Conservation (phyloP, 2,113 vertebrate species). For the Mormyrus lacerda region DNA sequence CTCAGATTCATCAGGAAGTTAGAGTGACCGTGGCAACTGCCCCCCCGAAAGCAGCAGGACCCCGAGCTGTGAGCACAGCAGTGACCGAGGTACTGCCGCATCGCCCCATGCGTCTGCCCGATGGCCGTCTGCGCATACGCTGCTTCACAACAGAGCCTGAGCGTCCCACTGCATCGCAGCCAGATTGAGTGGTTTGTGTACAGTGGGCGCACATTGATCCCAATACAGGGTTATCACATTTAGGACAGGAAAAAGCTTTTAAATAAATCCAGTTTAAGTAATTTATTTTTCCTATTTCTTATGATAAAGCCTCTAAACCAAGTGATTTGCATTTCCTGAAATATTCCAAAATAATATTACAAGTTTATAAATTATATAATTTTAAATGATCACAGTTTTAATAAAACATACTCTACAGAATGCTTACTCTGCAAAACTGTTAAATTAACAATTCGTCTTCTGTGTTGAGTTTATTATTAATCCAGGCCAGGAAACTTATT, state of each 20-base stretch:
- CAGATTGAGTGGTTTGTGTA: neutral
- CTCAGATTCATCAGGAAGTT: constrained; percentile 54
- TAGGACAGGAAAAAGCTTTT: neutral
- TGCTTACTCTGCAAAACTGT: neutral
- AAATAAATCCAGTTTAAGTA: neutral
- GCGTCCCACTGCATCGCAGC: neutral
- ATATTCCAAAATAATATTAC: neutral
- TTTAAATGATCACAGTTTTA: neutral
- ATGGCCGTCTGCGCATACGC: neutral
- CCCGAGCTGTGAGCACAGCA: neutral
- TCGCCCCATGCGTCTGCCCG: neutral
- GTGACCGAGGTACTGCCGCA: neutral
- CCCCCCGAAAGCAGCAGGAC: neutral
- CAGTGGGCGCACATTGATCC: neutral
- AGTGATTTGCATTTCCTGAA: neutral
- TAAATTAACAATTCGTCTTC: neutral
- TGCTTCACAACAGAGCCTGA: neutral
- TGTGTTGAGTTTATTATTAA: neutral
- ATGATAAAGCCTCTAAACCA: neutral
- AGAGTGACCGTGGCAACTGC: constrained; percentile 42
- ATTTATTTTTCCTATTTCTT: neutral
- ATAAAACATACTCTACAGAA: neutral
- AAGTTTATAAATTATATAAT: neutral
- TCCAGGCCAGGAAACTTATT: neutral
- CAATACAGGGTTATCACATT: neutral